Base-by-base conservation (phyloP, 2,888 invertebrate species). In the Hirtodrosophila histrioides region DNA sequence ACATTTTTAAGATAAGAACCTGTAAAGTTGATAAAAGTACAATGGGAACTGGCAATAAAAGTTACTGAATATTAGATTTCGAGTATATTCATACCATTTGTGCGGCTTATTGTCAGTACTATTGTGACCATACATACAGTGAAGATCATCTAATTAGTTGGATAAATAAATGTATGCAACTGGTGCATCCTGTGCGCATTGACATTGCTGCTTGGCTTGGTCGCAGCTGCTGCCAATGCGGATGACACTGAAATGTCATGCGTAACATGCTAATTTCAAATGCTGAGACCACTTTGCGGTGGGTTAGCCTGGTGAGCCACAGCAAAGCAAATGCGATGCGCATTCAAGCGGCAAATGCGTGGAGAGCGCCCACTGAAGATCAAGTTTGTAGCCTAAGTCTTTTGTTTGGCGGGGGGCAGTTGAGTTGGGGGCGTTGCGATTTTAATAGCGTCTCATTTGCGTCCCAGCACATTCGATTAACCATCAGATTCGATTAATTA, bases 181-280 rank as follows among this genome's bases (percentile, higher is more conserved):
- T 84, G 58, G 85, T 84, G 79, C 88, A 88, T 86, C 87, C 88
- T 88, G 76, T 76, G 49, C 24, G 50, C 84, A 80, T 74, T 81
- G 84, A 81, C 84, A 81, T 81, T 81, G 80, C 80, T 60, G 54
- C 61, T 65, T 70, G 53, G 72, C 40, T 70, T 66, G 41, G 24
- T 53, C 53, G 7, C 39, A 49, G 36, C 48, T 44, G 66, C 40
- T 65, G 45, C 48, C 44, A 54, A 48, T 48, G 58, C 44, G 45
- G 64, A 58, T 82, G 89, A 70, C 87, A 89, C 78, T 88, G 87
- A 86, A 85, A 77, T 80, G 87, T 78, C 88, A 87, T 86, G 87
- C 86, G 84, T 86, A 80, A 82, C 73, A 82, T 78, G 75, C 58
- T 68, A 83, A 75, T 81, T 66, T 61, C 60, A 68, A 72, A 71